Conservation (phyloP, 2,888 invertebrate species). For the Enchytraeus crypticus region DNA sequence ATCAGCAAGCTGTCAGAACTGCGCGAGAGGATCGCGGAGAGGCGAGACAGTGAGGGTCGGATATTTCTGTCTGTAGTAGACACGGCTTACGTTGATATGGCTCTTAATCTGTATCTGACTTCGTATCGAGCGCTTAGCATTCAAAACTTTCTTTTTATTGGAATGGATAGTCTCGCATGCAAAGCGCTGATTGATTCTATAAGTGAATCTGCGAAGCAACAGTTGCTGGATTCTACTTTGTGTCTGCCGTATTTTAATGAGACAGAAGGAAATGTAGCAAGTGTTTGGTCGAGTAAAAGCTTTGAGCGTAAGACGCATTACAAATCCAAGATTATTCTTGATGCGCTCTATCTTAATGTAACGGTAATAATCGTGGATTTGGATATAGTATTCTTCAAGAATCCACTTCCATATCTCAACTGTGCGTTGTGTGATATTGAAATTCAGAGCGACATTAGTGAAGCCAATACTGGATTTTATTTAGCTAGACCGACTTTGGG, state of each 20-base stretch:
- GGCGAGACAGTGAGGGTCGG: too few relatives aligned
- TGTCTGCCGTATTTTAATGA: not conserved
- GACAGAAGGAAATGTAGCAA: not conserved
- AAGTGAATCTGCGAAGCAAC: too few relatives aligned
- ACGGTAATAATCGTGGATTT: constrained; percentile 21
- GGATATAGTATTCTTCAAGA: constrained; percentile 22
- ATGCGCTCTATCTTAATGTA: constrained; percentile 9
- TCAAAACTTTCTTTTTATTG: not conserved
- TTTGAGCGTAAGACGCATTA: constrained; percentile 22
- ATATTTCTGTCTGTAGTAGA: not conserved
- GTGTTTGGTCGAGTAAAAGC: constrained; percentile 12
- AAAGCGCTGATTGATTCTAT: too few relatives aligned
- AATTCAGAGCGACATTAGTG: constrained; percentile 17
- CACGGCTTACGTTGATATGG: not conserved
- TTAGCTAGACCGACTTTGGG: constrained; percentile 17
- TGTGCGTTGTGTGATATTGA: constrained; percentile 22
- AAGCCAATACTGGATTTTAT: constrained; percentile 25
- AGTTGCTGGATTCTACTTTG: not conserved
- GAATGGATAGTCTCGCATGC: not conserved
- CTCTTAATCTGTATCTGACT: not conserved
- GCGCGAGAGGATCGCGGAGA: too few relatives aligned
- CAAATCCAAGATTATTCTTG: constrained; percentile 23
- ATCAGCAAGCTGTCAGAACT: too few relatives aligned
- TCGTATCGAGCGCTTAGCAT: not conserved
- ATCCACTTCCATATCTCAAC: constrained; percentile 20